phyloP scores from a whole-genome alignment of 2,113 vertebrate genomes.

The Lanius ludovicianus region DNA sequence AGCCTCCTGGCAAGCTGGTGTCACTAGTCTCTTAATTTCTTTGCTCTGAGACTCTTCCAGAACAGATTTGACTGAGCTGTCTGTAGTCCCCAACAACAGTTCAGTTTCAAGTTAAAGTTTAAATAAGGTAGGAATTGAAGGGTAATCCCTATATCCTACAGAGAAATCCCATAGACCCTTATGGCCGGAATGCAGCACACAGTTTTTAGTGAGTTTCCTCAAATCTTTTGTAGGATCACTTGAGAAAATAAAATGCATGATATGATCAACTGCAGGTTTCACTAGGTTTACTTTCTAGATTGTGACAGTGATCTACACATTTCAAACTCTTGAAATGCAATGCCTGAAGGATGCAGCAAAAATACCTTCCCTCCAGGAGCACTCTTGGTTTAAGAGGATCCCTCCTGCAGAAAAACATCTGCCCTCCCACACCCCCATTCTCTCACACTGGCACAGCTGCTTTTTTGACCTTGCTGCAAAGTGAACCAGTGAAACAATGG shows the following conservation, averaged over 20 bases:
- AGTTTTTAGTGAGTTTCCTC: neutral
- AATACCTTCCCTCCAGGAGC: neutral
- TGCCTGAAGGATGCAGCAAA: neutral
- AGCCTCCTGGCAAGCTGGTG: neutral
- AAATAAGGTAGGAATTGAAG: neutral
- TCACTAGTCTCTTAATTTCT: neutral
- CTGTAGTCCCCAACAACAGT: neutral
- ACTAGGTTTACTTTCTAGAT: neutral
- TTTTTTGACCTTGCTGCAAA: neutral
- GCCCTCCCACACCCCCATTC: neutral
- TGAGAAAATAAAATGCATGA: neutral
- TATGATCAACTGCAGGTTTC: neutral
- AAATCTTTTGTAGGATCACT: neutral
- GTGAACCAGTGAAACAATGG: neutral
- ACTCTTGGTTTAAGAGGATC: neutral
- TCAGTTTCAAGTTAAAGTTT: neutral
- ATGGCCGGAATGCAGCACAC: neutral
- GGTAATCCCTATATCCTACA: neutral
- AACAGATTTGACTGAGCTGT: neutral
- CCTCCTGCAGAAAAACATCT: neutral
- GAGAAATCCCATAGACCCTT: neutral
- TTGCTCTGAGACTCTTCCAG: neutral
- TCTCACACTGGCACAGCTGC: neutral
- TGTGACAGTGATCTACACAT: neutral
- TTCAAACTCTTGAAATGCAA: neutral